Evolutionary conservation across 2,888 invertebrate species (phyloP).

Genomic region (Amblyjoppa proteus): DNA sequence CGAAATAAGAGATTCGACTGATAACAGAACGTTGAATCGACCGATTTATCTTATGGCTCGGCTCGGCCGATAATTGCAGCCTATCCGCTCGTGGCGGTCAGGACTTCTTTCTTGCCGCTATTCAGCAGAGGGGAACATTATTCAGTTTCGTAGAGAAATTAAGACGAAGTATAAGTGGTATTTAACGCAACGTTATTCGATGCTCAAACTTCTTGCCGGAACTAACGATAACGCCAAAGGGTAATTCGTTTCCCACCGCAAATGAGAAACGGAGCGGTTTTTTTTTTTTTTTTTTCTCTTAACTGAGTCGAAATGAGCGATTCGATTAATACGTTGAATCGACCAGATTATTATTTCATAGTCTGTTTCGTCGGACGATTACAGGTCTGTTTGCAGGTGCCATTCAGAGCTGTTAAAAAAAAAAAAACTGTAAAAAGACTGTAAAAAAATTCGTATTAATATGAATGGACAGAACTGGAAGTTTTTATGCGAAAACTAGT

Average conservation of each 20-base stretch:
- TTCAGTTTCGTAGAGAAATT: slow-evolving; percentile 9
- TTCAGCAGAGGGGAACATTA: slow-evolving; percentile 13
- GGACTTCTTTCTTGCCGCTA: slow-evolving; percentile 7
- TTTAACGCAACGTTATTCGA: slow-evolving; percentile 32
- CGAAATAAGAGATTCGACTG: not conserved
- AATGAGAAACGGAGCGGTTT: not conserved
- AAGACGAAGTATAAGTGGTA: not conserved
- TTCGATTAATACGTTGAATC: slow-evolving; percentile 38
- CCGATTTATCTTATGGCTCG: not conserved
- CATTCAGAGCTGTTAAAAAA: too few relatives aligned
- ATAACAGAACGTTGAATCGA: not conserved
- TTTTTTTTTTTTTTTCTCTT: not conserved
- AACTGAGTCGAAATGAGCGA: not conserved
- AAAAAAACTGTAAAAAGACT: too few relatives aligned
- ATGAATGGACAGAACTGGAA: too few relatives aligned
- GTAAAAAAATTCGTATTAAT: too few relatives aligned
- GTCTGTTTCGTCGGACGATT: not conserved
- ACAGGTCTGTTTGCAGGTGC: too few relatives aligned
- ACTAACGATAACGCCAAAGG: not conserved
- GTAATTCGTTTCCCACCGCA: not conserved
- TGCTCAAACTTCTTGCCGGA: not conserved
- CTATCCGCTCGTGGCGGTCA: slow-evolving; percentile 58
- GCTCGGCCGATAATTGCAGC: not conserved
- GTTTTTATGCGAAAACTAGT: too few relatives aligned
- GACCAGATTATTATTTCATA: slow-evolving; percentile 50